Conservation (phyloP, 2,797 vertebrate species). For the Pangasius sanitwongsei region DNA sequence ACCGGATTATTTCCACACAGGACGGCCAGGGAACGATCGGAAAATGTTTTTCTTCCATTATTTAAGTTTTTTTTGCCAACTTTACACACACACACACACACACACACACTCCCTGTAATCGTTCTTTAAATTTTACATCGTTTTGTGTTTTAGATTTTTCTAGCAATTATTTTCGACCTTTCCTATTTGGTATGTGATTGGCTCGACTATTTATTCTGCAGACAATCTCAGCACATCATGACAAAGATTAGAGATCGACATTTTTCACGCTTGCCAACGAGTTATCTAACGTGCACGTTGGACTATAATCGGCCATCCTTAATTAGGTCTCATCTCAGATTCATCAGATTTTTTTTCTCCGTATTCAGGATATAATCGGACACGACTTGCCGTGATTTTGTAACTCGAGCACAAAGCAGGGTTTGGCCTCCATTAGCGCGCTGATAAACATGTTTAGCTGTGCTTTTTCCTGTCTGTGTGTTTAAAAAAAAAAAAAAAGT, state of each 20-base stretch:
- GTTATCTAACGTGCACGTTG: background rate
- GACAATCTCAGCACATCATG: background rate
- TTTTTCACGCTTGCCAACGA: background rate
- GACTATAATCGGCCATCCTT: background rate
- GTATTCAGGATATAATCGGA: background rate
- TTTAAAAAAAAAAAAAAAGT: background rate
- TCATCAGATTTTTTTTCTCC: background rate
- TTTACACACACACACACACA: background rate
- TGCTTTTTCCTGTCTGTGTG: background rate
- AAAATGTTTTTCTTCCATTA: background rate
- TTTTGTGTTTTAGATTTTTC: slow-evolving; percentile 19
- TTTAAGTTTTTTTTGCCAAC: background rate
- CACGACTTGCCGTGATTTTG: background rate
- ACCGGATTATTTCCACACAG: background rate
- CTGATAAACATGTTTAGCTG: background rate
- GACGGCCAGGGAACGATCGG: background rate
- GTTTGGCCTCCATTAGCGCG: background rate
- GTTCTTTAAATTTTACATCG: background rate
- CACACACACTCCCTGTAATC: background rate
- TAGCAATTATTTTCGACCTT: slow-evolving; percentile 14
- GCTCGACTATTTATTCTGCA: background rate
- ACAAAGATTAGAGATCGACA: background rate
- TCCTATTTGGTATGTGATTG: background rate
- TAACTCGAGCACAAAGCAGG: background rate
- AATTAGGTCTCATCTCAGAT: background rate